These are phyloP conservation scores for Sphinx pinastri DNA, from an alignment of 2,888 invertebrate species.

Conservation along the genomic window DNA sequence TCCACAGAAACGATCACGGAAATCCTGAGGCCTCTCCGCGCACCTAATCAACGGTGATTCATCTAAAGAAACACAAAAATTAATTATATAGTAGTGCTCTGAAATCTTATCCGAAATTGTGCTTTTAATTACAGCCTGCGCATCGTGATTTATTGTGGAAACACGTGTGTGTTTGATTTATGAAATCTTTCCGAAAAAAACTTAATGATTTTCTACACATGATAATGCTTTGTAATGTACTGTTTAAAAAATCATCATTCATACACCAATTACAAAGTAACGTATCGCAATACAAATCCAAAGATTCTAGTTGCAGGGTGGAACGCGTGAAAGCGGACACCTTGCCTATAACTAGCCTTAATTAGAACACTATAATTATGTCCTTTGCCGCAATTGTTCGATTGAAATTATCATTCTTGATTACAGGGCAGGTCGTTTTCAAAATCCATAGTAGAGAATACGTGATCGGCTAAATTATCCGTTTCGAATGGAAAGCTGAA, in stretches of 20 bases:
- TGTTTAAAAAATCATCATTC: conserved; percentile 46
- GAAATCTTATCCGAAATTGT: conserved; percentile 74
- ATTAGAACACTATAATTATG: conserved; percentile 78
- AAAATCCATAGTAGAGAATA: conserved; percentile 63
- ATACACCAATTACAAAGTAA: conserved; percentile 58
- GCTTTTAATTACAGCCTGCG: conserved; percentile 76
- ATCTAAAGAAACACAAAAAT: conserved; percentile 78
- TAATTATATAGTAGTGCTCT: conserved; percentile 76
- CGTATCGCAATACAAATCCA: conserved; percentile 56
- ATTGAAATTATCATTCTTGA: conserved; percentile 68
- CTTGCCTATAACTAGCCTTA: conserved; percentile 72
- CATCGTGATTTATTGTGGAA: conserved; percentile 73
- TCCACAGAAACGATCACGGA: conserved; percentile 64
- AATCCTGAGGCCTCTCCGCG: conserved; percentile 55
- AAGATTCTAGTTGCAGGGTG: conserved; percentile 56
- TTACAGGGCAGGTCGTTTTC: conserved; percentile 69
- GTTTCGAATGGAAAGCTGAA: conserved; percentile 54
- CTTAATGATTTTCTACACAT: conserved; percentile 32
- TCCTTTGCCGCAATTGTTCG: conserved; percentile 79
- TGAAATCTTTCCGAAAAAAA: conserved; percentile 41
- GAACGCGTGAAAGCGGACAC: conserved; percentile 78
- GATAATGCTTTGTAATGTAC: conserved; percentile 39
- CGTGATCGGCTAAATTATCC: conserved; percentile 60
- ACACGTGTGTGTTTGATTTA: conserved; percentile 72
- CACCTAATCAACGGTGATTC: conserved; percentile 80